These are phyloP conservation scores for Netelia melanura DNA, from an alignment of 2,888 invertebrate genomes.

Conservation along the genomic window DNA sequence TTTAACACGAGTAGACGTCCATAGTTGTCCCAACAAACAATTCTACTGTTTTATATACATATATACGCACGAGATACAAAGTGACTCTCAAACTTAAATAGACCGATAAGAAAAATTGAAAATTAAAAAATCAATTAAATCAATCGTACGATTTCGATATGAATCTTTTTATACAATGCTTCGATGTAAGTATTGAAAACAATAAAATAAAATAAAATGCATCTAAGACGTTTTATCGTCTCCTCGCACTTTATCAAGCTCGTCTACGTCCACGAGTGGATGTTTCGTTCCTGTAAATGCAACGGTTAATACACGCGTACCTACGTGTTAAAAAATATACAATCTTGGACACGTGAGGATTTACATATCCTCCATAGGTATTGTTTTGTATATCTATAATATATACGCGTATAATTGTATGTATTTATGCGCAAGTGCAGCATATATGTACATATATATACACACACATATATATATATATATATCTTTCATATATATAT, in stretches of 20 bases:
- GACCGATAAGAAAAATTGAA: background rate
- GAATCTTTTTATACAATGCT: no score
- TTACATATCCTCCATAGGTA: background rate
- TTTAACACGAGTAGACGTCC: constrained; percentile 34
- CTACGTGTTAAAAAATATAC: constrained; percentile 2
- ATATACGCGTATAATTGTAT: background rate
- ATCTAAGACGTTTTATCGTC: no score
- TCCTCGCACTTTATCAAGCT: no score
- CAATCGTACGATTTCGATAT: no score
- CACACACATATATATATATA: no score
- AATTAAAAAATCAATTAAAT: no score
- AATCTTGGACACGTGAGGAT: background rate
- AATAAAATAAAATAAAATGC: no score
- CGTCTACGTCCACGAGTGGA: background rate
- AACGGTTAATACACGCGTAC: no score
- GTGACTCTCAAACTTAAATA: constrained; percentile 23
- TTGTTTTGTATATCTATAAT: background rate
- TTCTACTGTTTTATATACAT: constrained; percentile 18
- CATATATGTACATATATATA: no score
- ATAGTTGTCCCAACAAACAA: constrained; percentile 61
- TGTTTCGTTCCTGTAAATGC: background rate
- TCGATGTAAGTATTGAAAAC: no score
- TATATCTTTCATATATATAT: no score
- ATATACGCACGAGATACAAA: constrained; percentile 13
- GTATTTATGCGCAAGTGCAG: background rate